These are phyloP conservation scores for Xanthostigma xanthostigma DNA, from an alignment of 2,888 invertebrate species.

Conservation along the genomic window DNA sequence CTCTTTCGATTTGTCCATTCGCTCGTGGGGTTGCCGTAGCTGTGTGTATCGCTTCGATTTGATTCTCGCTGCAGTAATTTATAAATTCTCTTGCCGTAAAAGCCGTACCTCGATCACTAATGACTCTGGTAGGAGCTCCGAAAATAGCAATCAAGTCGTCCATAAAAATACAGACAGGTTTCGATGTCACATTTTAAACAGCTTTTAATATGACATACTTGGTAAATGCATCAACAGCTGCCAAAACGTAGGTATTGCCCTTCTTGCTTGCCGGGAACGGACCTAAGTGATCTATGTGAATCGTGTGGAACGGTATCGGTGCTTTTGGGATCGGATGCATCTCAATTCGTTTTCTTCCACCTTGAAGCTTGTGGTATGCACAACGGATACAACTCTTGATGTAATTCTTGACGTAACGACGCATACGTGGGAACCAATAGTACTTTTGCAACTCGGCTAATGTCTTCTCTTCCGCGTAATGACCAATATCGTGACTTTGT, in stretches of 20 bases:
- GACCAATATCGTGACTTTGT: slow-evolving; percentile 8
- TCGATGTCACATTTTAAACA: no score
- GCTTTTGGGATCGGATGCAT: background rate
- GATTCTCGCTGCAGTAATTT: no score
- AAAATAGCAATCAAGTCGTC: no score
- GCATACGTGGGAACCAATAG: slow-evolving; percentile 10
- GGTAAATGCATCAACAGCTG: no score
- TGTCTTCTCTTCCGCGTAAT: slow-evolving; percentile 7
- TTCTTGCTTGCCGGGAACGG: background rate
- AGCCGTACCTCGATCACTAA: no score
- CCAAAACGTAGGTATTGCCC: background rate
- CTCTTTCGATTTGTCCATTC: no score
- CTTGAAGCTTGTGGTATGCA: background rate
- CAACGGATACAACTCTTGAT: slow-evolving; percentile 9
- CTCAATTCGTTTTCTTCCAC: background rate
- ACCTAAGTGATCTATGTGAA: background rate
- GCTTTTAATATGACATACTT: no score
- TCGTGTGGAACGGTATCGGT: background rate
- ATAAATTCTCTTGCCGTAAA: no score
- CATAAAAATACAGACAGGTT: no score
- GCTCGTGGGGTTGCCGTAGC: no score
- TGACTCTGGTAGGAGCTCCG: no score
- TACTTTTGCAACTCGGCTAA: slow-evolving; percentile 1
- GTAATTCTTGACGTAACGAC: slow-evolving; percentile 5
- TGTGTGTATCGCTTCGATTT: no score